Conservation (phyloP, 1,140 invertebrate genomes). For the Spodoptera frugiperda region DNA sequence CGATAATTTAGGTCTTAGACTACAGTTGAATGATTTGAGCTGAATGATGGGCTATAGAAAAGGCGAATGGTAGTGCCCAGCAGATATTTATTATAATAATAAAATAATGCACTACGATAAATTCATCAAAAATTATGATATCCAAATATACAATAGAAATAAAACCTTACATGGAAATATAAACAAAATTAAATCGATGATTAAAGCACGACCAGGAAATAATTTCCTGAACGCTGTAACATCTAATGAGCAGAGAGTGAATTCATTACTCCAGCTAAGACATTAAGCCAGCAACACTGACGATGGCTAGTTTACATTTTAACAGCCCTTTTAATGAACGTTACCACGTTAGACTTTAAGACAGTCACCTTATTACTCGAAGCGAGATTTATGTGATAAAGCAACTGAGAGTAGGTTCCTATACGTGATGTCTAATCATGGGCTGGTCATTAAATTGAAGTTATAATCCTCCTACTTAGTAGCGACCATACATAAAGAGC, state of each 20-base stretch:
- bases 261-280: conserved; percentile 35
- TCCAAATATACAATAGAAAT: background rate
- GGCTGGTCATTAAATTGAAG: conserved; percentile 76
- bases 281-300: conserved; percentile 24
- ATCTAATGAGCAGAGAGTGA: conserved; percentile 22
- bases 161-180: background rate
- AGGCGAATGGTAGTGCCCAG: no score
- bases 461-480: conserved; percentile 82
- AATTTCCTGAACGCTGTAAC: background rate
- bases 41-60: no score
- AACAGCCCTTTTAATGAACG: conserved; percentile 59
- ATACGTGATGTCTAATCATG: conserved; percentile 81
- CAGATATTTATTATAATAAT: no score
- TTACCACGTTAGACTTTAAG: conserved; percentile 57
- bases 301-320: conserved; percentile 44
- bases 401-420: conserved; percentile 61
- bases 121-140: no score
- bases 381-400: conserved; percentile 78
- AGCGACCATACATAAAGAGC: conserved; percentile 76
- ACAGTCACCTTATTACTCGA: conserved; percentile 68
- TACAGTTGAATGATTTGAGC: no score
- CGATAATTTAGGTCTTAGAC: no score
- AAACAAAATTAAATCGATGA: background rate
- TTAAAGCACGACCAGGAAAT: background rate
- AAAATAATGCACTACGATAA: no score